These are phyloP conservation scores for Ovis canadensis DNA, from an alignment of 2,113 vertebrate species.

Conservation along the genomic window DNA sequence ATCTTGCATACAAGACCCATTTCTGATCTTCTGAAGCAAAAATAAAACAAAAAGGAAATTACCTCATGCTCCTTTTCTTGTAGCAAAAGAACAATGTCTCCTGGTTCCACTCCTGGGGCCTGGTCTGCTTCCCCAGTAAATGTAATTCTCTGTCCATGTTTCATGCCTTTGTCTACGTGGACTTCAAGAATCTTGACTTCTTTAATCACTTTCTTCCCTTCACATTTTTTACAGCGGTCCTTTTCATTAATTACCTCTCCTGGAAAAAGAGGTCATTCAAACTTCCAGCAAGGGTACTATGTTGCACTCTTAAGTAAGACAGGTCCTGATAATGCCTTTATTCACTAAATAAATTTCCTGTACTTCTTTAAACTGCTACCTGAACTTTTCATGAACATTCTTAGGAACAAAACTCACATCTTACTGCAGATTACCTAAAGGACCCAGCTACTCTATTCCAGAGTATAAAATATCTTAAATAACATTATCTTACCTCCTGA, in stretches of 20 bases:
- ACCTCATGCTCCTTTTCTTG: constrained; percentile 99
- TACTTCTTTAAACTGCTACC: not conserved
- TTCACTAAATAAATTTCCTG: not conserved
- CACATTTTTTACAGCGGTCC: constrained; percentile 99
- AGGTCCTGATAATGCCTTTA: not conserved
- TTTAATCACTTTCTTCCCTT: constrained; percentile 98
- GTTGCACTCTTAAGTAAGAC: not conserved
- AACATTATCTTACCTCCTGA: not conserved
- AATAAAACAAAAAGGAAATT: constrained; percentile 43
- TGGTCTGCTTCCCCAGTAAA: constrained; percentile 98
- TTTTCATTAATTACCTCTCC: constrained; percentile 99
- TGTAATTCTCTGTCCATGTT: constrained; percentile 97
- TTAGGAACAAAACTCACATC: not conserved
- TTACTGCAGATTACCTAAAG: not conserved
- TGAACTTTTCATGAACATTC: not conserved
- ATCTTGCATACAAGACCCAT: not conserved
- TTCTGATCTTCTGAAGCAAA: not conserved
- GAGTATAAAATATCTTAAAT: not conserved
- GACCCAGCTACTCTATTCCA: not conserved
- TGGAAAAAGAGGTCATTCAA: constrained; percentile 70
- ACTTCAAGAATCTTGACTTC: constrained; percentile 99
- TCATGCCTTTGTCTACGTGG: constrained; percentile 99
- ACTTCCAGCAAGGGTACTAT: not conserved
- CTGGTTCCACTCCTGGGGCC: constrained; percentile 95
- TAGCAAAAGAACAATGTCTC: constrained; percentile 96